Base-by-base conservation (phyloP, 2,113 vertebrate species). In the Mastomys coucha region DNA sequence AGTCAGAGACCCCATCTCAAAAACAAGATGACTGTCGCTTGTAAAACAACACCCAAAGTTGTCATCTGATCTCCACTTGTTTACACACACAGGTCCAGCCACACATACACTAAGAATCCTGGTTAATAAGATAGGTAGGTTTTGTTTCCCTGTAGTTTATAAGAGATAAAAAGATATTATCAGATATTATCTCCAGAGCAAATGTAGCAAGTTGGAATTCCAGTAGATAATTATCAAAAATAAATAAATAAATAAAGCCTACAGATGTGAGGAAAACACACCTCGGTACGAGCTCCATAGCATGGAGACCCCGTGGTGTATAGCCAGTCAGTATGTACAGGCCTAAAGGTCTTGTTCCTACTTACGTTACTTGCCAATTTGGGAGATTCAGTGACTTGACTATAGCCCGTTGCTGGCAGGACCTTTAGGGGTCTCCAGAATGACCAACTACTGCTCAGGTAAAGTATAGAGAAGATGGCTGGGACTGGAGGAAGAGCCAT, bases 121-220 rank as follows among this genome's bases (percentile, higher is more conserved):
- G 3, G 22, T 77, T 88, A 78, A 65, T 51, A 67, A 94, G 65
- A 85, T 60, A 67, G 11, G 14, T 58, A 19, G 42, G n/a, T 49
- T 45, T n/a, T n/a, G n/a, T 67, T 80, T 95, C 81, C 42, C n/a
- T 33, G 0, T 84, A n/a, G 22, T 80, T n/a, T 78, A 24, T 0
- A 0, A 69, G n/a, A 73, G 39, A 78, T 67, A 28, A 39, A 56
- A 94, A 96, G 67, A 87, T 80, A 36, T 67, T 91, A 93, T 88
- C 22, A 77, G 80, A 33, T n/a, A 28, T 42, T 80, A 24, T 89
- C 36, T 86, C 49, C 26, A 26, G 80, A 94, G 36, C 31, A 24
- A 53, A 60, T n/a, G 8, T 63, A 80, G n/a, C 93, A 56, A 88
- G 75, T 75, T 78, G 45, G 56, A 92, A 96, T 73, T 86, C 86